Evolutionary conservation across 2,113 vertebrate genomes (phyloP).

Genomic region (Lynx canadensis): DNA sequence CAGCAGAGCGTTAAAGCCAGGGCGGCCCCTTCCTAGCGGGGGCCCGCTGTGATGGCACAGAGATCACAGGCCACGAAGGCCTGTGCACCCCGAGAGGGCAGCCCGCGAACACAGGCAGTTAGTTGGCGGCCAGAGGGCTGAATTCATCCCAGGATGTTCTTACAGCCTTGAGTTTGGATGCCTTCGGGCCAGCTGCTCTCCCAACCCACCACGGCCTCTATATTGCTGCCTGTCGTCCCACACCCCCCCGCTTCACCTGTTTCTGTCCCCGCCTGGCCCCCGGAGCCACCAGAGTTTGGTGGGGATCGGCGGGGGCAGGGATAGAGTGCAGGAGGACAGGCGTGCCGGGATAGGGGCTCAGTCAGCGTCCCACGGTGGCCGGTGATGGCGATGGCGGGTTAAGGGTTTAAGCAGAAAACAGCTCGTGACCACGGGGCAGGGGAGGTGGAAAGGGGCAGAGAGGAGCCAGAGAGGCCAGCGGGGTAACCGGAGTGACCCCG

Average conservation of each 20-base stretch:
- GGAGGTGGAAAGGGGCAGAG: background rate
- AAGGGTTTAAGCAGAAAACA: background rate
- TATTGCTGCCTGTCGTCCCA: background rate
- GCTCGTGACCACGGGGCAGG: too few species aligned
- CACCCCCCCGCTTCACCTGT: background rate
- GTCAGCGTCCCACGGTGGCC: accelerated
- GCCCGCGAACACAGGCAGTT: background rate
- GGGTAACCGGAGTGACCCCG: background rate
- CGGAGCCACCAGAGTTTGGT: background rate
- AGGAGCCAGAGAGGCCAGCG: background rate
- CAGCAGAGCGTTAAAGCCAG: background rate
- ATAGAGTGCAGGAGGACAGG: background rate
- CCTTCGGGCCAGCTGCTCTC: background rate
- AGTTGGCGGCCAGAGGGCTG: background rate
- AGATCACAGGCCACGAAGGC: background rate
- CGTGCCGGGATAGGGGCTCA: background rate
- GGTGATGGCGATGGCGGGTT: background rate
- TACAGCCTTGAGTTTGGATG: background rate
- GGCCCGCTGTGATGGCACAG: background rate
- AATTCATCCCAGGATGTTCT: background rate
- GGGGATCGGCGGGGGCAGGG: background rate
- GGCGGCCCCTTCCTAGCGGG: background rate
- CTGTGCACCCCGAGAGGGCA: background rate
- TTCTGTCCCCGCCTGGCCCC: background rate
- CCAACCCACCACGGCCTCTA: background rate